Conservation (phyloP, 2,797 vertebrate genomes). For the Poecile montanus region DNA sequence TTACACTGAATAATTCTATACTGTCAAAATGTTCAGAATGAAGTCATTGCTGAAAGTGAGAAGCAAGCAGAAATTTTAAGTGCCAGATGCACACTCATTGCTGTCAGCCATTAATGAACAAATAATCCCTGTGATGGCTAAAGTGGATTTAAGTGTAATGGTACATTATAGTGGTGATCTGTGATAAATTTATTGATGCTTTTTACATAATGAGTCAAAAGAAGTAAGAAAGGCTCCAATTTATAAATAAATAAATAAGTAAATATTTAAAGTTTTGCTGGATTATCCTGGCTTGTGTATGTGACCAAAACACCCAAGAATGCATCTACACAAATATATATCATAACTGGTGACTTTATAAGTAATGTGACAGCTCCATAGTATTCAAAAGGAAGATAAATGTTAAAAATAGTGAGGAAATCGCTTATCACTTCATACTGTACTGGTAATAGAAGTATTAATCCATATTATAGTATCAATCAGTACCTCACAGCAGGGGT, state of each 20-base stretch:
- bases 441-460: background rate
- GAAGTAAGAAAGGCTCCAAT: background rate
- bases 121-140: background rate
- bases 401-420: background rate
- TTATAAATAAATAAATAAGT: background rate
- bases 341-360: background rate
- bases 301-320: background rate
- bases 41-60: background rate
- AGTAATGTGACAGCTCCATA: background rate
- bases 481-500: background rate
- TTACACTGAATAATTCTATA: background rate
- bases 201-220: slow-evolving; percentile 2
- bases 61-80: background rate
- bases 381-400: background rate
- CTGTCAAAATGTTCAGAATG: background rate
- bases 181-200: background rate
- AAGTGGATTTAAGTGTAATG: background rate
- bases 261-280: background rate
- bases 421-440: background rate
- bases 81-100: background rate
- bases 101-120: background rate
- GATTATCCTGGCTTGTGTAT: background rate
- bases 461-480: background rate
- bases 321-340: background rate
- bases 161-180: background rate